A percentile compares a stretch with the other conserved stretches of the same genome.
Conservation (phyloP, 2,113 vertebrate genomes). For the Hemicordylus capensis region DNA sequence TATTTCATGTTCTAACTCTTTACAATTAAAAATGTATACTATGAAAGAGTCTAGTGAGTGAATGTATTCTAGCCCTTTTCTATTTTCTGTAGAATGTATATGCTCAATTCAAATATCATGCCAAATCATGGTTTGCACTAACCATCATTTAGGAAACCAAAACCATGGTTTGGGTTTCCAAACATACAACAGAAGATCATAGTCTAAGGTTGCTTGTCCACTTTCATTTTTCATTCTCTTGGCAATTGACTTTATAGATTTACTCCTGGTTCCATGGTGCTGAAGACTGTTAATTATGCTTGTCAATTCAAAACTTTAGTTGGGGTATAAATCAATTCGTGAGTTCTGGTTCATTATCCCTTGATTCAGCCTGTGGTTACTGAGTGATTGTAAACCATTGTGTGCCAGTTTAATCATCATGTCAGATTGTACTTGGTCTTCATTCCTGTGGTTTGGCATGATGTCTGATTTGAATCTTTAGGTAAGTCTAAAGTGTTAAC, state of each 20-base stretch:
- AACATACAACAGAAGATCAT: neutral
- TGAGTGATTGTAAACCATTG: neutral
- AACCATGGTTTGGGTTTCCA: neutral
- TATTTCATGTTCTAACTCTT: too few species aligned
- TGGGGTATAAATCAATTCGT: neutral
- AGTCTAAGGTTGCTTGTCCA: neutral
- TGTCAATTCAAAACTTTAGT: neutral
- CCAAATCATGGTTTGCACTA: too few species aligned
- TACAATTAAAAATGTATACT: too few species aligned
- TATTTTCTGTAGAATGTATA: too few species aligned
- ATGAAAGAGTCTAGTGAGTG: too few species aligned
- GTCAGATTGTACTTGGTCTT: neutral
- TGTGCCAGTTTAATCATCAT: neutral
- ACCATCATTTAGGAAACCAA: too few species aligned
- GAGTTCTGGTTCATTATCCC: neutral
- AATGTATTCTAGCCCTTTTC: too few species aligned
- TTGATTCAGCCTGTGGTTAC: too few species aligned
- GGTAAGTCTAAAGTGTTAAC: neutral
- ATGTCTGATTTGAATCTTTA: neutral
- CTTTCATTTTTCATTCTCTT: neutral
- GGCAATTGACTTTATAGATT: neutral
- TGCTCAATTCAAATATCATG: too few species aligned
- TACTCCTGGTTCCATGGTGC: neutral
- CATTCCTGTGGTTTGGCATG: neutral
- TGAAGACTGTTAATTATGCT: neutral